These are phyloP conservation scores for Alectoris magna DNA, from an alignment of 2,797 vertebrate species.

Conservation along the genomic window DNA sequence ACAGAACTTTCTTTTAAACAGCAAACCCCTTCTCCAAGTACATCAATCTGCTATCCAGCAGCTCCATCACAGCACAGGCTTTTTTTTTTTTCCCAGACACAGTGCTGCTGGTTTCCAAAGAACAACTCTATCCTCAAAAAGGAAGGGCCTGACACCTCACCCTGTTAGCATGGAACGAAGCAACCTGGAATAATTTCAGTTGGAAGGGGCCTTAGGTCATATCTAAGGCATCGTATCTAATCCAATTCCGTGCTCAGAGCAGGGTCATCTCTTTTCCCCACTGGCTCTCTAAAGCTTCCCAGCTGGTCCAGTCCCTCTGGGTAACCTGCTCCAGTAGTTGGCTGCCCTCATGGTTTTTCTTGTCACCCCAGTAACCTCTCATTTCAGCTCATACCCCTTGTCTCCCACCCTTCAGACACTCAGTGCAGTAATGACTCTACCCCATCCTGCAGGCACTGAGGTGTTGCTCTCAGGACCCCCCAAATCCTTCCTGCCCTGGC, in stretches of 20 bases:
- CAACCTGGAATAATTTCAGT: accelerated
- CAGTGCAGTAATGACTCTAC: not conserved
- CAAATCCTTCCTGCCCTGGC: not conserved
- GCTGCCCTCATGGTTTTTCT: accelerated
- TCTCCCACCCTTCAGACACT: not conserved
- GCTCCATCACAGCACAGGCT: not conserved
- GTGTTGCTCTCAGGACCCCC: not conserved
- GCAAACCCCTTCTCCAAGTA: not conserved
- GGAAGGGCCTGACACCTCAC: not conserved
- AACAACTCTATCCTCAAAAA: not conserved
- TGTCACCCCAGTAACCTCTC: not conserved
- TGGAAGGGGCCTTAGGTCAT: not conserved
- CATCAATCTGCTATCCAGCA: not conserved
- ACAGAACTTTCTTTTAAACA: not conserved
- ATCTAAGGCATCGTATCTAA: not conserved
- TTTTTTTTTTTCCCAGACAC: not conserved
- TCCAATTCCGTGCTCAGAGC: not conserved
- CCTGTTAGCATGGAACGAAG: not conserved
- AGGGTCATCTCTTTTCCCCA: not conserved
- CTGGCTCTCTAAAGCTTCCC: not conserved
- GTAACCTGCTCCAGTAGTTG: not conserved
- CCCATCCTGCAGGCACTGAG: not conserved
- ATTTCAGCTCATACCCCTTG: not conserved
- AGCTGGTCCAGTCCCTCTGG: accelerated
- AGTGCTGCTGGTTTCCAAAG: not conserved